Evolutionary conservation across 2,888 invertebrate genomes (phyloP), one percentile per base, ranked within the genome.

Genomic region (Sphinx pinastri): DNA sequence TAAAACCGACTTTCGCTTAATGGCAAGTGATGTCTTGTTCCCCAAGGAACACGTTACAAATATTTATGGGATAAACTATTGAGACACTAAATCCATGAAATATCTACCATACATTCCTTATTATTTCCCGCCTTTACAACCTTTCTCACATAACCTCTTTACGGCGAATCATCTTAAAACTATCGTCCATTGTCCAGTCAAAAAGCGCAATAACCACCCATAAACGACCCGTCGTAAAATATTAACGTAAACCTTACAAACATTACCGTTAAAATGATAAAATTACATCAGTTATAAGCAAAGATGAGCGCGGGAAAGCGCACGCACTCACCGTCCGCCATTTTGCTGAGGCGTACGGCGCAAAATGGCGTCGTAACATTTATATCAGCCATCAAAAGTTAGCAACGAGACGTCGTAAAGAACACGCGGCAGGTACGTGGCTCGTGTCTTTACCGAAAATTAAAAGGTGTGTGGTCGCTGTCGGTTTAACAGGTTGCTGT

Each of bases 331-430:
- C 73, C 75, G 69, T 71, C 71, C 71, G 76, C 74, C 77, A 76
- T 81, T 77, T 71, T 72, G 76, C 63, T 73, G 76, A 73, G 73
- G 73, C 72, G 69, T 73, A 70, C 76, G 76, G 72, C 75, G 77
- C 71, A 77, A 77, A 82, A 79, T 82, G 83, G 80, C 84, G 84
- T 82, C 85, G 84, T 88, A 85, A 88, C 83, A 79, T 88, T 91
- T 88, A 89, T 82, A 83, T 80, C 84, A 69, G 77, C 79, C 80
- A 85, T 89, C 82, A 88, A 87, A 86, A 84, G 81, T 82, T 84
- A 60, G 51, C 57, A 66, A 68, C 57, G 68, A 63, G 60, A 66
- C 51, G 57, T 71, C 63, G 66, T 71, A 66, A 68, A 69, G 51
- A 52, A 58, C 66, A 66, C 58, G 60, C 47, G 63, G 47, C 63